These are phyloP conservation scores for Falco concolor DNA, from an alignment of 2,797 vertebrate genomes.

Conservation along the genomic window DNA sequence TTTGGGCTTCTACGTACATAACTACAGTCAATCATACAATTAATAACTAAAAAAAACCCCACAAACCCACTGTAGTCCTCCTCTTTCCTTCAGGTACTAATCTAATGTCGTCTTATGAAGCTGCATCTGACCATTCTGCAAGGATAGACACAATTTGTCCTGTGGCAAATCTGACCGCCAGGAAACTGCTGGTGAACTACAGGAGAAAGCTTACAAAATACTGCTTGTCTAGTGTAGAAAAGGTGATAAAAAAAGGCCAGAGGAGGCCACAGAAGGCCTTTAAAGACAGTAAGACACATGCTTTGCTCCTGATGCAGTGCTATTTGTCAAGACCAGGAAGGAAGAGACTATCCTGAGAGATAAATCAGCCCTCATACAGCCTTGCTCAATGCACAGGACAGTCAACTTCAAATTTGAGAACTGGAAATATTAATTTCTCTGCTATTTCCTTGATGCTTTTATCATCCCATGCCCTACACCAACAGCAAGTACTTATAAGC, in stretches of 20 bases:
- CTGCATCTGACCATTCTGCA: neutral
- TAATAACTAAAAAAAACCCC: neutral
- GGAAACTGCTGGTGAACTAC: neutral
- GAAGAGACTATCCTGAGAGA: neutral
- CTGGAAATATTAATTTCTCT: neutral
- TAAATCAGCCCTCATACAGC: neutral
- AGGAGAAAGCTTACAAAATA: neutral
- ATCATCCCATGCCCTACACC: neutral
- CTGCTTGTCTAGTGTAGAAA: neutral
- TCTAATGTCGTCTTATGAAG: neutral
- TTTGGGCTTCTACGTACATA: neutral
- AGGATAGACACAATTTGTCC: neutral
- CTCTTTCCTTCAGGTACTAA: neutral
- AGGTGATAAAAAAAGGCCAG: neutral
- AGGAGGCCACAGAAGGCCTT: neutral
- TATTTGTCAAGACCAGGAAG: neutral
- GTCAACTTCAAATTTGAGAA: neutral
- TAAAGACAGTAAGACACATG: neutral
- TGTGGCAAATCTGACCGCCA: neutral
- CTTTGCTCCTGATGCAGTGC: neutral
- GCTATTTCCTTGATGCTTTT: neutral
- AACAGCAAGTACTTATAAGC: neutral
- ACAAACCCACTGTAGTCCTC: neutral
- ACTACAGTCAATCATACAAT: neutral
- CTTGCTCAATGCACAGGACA: neutral